Base-by-base conservation (phyloP, 2,797 vertebrate genomes). In the Oreochromis mossambicus region DNA sequence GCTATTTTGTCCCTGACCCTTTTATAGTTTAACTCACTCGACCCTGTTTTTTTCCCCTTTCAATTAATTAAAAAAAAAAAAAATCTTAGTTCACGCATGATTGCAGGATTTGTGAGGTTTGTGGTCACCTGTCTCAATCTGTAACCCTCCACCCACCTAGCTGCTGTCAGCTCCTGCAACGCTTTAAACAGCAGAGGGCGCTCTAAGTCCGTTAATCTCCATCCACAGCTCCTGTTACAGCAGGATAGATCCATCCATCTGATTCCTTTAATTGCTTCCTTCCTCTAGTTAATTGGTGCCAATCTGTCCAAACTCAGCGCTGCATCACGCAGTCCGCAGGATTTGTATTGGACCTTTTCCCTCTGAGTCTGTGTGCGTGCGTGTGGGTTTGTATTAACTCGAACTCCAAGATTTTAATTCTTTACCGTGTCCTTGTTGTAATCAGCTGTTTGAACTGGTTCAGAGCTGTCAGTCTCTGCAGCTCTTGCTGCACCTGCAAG, bases 221-320 rank as follows among this genome's bases (percentile, higher is more conserved):
- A 32, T 75, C 46, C 4, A 15, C 15, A 6, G 13, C 17, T 8
- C 12, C 8, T 6, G 0, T 9, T 24, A n/a, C 73, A 46, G 68
- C 41, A 54, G n/a, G 50, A 43, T 8, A 66, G 70, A 51, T 84
- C 43, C 51, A 79, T 87, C 61, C 77, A 83, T 88, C 86, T 89
- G 81, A 91, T 85, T 81, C 85, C 83, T 92, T 85, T 92, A 93
- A 95, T 92, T 93, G 86, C 89, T 91, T 92, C 88, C 92, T 93
- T 92, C 90, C 92, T 90, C 86, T 24, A 51, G 81, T 91, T 93
- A 93, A 94, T 92, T 93, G 89, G 80, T 89, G 86, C 82, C 92
- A 91, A 90, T 91, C 83, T 86, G 55, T 77, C 82, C 87, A 36
- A 82, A 48, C 63, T 86, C 10, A 51, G 84, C 81, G 38, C 38